Conservation (phyloP, 1,140 invertebrate species). For the Dinoponera quadriceps region DNA sequence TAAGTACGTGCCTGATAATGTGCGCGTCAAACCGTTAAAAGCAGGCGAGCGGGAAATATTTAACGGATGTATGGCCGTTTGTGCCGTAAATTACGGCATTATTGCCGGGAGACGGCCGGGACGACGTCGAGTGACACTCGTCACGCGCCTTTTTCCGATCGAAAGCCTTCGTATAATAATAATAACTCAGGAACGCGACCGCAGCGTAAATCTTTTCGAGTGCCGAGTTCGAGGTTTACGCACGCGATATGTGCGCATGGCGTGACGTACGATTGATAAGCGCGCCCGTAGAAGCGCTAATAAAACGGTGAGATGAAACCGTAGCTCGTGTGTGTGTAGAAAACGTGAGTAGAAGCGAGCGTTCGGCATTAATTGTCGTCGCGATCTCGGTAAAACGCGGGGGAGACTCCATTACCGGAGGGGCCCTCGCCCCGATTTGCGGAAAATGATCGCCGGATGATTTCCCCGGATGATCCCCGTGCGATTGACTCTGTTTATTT, state of each 20-base stretch:
- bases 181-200: neutral
- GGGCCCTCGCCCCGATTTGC: neutral
- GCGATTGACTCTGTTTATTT: slow-evolving; percentile 13
- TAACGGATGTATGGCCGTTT: slow-evolving; percentile 13
- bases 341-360: neutral
- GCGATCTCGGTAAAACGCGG: neutral
- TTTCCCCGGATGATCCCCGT: neutral
- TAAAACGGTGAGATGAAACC: neutral
- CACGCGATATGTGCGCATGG: neutral
- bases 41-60: slow-evolving; percentile 23
- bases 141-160: slow-evolving; percentile 38
- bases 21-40: slow-evolving; percentile 50
- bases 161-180: slow-evolving; percentile 28
- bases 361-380: neutral
- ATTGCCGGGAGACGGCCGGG: neutral
- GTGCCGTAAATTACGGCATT: slow-evolving; percentile 43
- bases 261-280: slow-evolving; percentile 34
- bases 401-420: neutral
- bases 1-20: slow-evolving; percentile 39
- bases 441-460: neutral
- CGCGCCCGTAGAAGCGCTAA: too few relatives aligned
- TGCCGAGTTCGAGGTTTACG: slow-evolving; percentile 25
- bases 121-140: slow-evolving; percentile 3
- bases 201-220: slow-evolving; percentile 20
- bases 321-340: too few relatives aligned